These are phyloP conservation scores for Sycon ciliatum DNA, from an alignment of 37 sponge, comb jelly and placozoan genomes.

Conservation along the genomic window DNA sequence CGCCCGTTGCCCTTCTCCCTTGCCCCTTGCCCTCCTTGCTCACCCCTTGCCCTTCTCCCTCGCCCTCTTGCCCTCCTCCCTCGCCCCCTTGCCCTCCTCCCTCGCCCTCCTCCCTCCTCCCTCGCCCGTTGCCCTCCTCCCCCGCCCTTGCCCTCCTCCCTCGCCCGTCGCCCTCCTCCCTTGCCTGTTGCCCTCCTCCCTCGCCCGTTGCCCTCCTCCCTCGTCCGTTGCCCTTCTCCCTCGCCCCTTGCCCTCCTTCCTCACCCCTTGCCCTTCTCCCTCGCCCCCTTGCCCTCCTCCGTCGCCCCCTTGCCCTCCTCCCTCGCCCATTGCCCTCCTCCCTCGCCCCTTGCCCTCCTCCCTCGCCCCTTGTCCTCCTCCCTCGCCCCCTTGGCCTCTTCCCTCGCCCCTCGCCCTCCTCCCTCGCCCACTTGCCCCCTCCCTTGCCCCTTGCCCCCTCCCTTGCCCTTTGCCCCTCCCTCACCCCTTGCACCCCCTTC, in stretches of 20 bases:
- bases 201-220: conserved; percentile 1
- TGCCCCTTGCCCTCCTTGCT: background rate
- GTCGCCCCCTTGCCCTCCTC: background rate
- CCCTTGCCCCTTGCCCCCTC: background rate
- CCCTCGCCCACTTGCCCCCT: background rate
- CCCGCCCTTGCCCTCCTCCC: conserved; percentile 14
- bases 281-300: background rate
- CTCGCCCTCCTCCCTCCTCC: conserved; percentile 13
- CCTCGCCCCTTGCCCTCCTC: too few species aligned
- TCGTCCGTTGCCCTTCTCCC: background rate
- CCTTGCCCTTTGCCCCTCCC: background rate
- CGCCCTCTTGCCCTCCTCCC: background rate
- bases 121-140: conserved; percentile 11
- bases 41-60: background rate
- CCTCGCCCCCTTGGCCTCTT: background rate
- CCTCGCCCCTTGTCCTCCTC: background rate
- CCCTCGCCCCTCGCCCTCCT: background rate
- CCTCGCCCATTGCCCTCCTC: conserved; percentile 11
- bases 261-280: conserved; percentile 10
- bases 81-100: background rate
- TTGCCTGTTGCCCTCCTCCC: background rate
- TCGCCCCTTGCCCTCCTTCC: background rate
- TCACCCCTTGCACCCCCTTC: background rate
- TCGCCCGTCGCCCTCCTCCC: background rate
- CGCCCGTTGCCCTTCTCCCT: background rate